Evolutionary conservation across 1,140 invertebrate genomes (phyloP).

Genomic region (Melitaea cinxia): DNA sequence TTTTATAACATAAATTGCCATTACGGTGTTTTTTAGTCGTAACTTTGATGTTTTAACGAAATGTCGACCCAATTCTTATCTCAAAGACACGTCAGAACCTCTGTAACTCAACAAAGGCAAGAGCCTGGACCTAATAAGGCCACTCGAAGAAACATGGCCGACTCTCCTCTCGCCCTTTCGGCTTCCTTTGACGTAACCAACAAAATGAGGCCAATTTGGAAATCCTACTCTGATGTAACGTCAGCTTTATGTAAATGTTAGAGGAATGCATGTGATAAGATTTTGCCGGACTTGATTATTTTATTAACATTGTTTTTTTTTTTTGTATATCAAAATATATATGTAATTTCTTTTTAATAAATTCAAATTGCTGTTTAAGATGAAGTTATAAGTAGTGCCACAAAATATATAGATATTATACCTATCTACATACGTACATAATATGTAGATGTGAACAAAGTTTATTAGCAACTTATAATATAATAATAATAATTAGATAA

Average conservation of each 20-base stretch:
- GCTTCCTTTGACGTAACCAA: constrained; percentile 55
- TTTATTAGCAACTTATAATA: too few species aligned
- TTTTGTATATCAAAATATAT: neutral
- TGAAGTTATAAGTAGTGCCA: too few species aligned
- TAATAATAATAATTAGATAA: too few species aligned
- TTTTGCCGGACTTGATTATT: constrained; percentile 8
- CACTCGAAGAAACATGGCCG: constrained; percentile 58
- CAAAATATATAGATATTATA: too few species aligned
- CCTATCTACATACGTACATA: too few species aligned
- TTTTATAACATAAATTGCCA: neutral
- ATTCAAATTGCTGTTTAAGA: too few species aligned
- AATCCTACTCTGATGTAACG: constrained; percentile 27
- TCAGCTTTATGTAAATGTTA: constrained; percentile 17
- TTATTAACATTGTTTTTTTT: too few species aligned
- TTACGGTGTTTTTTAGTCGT: constrained; percentile 8
- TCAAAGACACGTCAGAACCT: constrained; percentile 64
- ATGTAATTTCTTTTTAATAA: neutral
- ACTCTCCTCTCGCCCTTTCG: constrained; percentile 50
- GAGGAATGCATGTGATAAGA: constrained; percentile 20
- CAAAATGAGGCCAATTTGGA: constrained; percentile 70
- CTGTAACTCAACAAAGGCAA: constrained; percentile 60
- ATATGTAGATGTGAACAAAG: too few species aligned
- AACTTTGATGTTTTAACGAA: constrained; percentile 62
- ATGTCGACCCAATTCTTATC: constrained; percentile 70
- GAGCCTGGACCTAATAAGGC: constrained; percentile 70